phyloP scores from a whole-genome alignment of 2,113 vertebrate genomes.

The Ondatra zibethicus region DNA sequence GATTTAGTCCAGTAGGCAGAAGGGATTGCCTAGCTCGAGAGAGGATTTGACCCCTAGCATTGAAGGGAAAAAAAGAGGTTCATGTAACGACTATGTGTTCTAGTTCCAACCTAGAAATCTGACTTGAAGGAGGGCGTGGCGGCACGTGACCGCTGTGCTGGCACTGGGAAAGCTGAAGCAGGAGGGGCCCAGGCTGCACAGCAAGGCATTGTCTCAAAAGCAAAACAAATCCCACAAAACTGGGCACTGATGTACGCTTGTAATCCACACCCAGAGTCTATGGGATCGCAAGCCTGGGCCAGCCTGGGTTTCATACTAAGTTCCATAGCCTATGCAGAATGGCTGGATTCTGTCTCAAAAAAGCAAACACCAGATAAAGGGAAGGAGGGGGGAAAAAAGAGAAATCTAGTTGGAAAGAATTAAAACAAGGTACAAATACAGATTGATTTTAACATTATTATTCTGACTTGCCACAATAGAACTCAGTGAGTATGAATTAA shows the following conservation, averaged over 20 bases:
- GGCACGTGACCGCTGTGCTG: neutral
- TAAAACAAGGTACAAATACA: constrained; percentile 34
- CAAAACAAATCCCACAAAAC: neutral
- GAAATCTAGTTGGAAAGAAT: constrained; percentile 9
- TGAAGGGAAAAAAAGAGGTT: neutral
- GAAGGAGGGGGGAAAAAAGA: too few species aligned
- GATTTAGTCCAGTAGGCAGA: neutral
- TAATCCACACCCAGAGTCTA: neutral
- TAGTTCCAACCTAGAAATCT: neutral
- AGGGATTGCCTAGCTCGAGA: too few species aligned
- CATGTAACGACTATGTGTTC: neutral
- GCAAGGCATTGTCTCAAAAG: neutral
- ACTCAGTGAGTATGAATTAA: constrained; percentile 13
- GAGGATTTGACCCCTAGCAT: neutral
- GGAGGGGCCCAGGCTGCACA: neutral
- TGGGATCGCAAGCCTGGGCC: neutral
- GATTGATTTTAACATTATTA: neutral
- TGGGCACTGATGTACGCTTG: neutral
- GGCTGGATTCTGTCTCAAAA: neutral
- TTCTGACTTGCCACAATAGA: neutral
- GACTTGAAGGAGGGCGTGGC: neutral
- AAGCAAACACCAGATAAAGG: neutral
- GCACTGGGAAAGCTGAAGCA: neutral
- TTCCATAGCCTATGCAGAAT: neutral
- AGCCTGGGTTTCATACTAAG: neutral